These are phyloP conservation scores for Pollachius pollachius DNA, from an alignment of 2,113 vertebrate species.

Conservation along the genomic window DNA sequence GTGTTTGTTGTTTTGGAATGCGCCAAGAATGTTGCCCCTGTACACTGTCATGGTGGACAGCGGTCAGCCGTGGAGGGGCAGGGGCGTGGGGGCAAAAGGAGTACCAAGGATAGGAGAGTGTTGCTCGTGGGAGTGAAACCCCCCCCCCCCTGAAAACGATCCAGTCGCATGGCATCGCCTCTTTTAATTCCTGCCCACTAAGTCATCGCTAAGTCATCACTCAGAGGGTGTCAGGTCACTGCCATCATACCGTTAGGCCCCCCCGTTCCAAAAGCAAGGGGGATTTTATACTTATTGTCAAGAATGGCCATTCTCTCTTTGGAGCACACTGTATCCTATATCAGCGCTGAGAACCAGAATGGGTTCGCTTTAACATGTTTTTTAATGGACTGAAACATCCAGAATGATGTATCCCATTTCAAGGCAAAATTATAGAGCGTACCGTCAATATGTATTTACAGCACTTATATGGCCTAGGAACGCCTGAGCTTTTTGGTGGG, in stretches of 20 bases:
- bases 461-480: background rate
- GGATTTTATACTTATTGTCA: constrained; percentile 17
- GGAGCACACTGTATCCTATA: background rate
- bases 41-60: constrained; percentile 51
- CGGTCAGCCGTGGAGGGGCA: constrained; percentile 13
- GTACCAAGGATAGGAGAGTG: constrained; percentile 33
- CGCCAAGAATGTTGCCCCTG: constrained; percentile 64
- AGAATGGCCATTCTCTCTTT: constrained; percentile 1
- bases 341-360: background rate
- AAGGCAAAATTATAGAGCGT: background rate
- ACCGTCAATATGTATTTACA: background rate
- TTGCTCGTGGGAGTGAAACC: constrained; percentile 33
- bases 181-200: constrained; percentile 36
- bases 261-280: constrained; percentile 46
- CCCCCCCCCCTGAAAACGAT: background rate
- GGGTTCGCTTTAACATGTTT: background rate
- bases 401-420: background rate
- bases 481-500: background rate
- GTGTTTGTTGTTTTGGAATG: constrained; percentile 56
- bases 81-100: constrained; percentile 21
- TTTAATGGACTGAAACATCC: background rate
- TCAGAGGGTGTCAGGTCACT: constrained; percentile 52
- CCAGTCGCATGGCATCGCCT: constrained; percentile 20
- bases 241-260: constrained; percentile 47
- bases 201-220: no score